Evolutionary conservation across 2,888 invertebrate genomes (phyloP), one percentile per base, ranked within the genome.

Genomic region (Diploptera punctata): DNA sequence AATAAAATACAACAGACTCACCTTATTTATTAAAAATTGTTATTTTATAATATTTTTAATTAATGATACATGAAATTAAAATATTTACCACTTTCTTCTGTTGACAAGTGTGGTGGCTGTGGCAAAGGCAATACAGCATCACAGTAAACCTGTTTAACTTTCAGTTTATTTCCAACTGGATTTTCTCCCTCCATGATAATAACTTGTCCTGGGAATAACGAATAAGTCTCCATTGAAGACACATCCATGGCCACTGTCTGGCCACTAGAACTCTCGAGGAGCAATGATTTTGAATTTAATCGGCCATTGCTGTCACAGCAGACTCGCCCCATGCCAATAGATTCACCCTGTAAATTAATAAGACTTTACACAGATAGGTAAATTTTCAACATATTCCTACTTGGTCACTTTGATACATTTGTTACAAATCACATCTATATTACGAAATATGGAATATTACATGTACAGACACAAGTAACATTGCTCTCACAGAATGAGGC

Each of bases 191-290:
- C 87, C 74, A 93, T 87, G 52, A 91, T 91, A 10, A 94, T 89
- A 65, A 92, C 87, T 86, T 94, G 94, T 0, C 95, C 94, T 24
- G 93, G 91, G 80, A 92, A 94, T 73, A 94, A 79, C 0, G 91
- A 89, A 80, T 89, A 93, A 75, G 87, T 87, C 65, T 86, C 82
- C 1, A 89, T 76, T 47, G 83, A 81, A 7, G 81, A 81, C 4
- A 90, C 78, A 80, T 88, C 87, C 43, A 90, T 75, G 10, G 80
- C 79, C 7, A 84, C 80, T 79, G 2, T 83, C 83, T 33, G 31
- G 3, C 74, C 75, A 3, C 33, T 24, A 77, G 87, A 85, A 7
- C 91, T 91, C 80, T 94, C 92, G 9, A 94, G 84, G 43, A 91
- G 80, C 1, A 92, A 87, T 26, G 92, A 91, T 75, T 89, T 88